Evolutionary conservation across 2,113 vertebrate species (phyloP).

Genomic region (Leptobrachium ailaonicum): DNA sequence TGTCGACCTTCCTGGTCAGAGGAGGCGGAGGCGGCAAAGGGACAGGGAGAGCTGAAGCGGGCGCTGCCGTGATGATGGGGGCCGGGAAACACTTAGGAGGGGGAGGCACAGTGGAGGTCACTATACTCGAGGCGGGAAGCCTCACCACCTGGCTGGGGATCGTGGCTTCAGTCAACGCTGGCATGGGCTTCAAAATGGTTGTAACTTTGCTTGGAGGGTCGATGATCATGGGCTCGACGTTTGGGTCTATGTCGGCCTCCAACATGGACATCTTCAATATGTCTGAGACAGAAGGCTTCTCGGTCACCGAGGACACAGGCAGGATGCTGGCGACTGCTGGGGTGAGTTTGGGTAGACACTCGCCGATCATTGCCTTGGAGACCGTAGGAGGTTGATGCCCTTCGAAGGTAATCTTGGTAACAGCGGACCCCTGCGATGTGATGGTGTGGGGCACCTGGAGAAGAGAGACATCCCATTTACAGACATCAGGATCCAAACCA

Average conservation of each 20-base stretch:
- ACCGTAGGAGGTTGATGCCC: constrained; percentile 76
- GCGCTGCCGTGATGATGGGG: constrained; percentile 12
- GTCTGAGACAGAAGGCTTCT: constrained; percentile 86
- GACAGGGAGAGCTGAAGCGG: constrained; percentile 56
- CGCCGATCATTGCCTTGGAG: constrained; percentile 76
- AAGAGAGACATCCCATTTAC: constrained; percentile 62
- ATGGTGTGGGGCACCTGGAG: constrained; percentile 81
- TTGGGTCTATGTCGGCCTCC: constrained; percentile 91
- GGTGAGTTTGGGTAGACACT: constrained; percentile 69
- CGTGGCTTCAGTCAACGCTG: constrained; percentile 64
- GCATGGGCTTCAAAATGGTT: constrained; percentile 68
- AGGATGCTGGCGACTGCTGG: constrained; percentile 72
- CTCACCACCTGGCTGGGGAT: constrained; percentile 67
- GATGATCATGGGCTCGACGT: constrained; percentile 79
- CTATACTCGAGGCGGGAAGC: constrained; percentile 53
- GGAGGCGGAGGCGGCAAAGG: constrained; percentile 65
- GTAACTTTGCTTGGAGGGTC: constrained; percentile 82
- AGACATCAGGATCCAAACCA: neutral
- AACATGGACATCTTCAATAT: constrained; percentile 97
- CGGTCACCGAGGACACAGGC: constrained; percentile 64
- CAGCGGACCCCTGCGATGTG: constrained; percentile 88
- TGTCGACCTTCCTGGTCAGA: constrained; percentile 65
- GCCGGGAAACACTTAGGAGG: constrained; percentile 53
- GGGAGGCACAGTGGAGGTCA: constrained; percentile 59
- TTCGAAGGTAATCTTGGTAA: constrained; percentile 94